A percentile compares a stretch with the other conserved stretches of the same genome.
These are phyloP conservation scores for Semibalanus balanoides DNA, from an alignment of 1,140 invertebrate genomes.

Conservation along the genomic window DNA sequence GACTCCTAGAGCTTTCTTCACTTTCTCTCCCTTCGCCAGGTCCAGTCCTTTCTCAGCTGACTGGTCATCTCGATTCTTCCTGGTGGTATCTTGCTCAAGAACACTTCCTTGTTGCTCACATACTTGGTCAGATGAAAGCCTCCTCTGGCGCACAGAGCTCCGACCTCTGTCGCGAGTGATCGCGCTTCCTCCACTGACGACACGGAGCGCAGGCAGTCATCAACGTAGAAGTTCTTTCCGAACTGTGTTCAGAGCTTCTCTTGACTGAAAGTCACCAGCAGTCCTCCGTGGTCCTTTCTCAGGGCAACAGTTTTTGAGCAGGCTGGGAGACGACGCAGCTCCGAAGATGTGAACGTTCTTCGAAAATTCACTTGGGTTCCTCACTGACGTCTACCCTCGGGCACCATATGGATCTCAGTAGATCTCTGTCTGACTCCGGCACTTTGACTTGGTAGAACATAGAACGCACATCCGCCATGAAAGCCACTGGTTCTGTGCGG, in stretches of 20 bases:
- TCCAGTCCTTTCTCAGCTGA: too few relatives aligned
- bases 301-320: background rate
- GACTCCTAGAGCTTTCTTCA: background rate
- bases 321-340: background rate
- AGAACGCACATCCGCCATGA: conserved; percentile 22
- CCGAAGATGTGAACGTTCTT: conserved; percentile 6
- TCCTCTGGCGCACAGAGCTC: background rate
- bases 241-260: background rate
- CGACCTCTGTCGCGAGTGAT: too few relatives aligned
- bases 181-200: background rate
- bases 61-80: background rate
- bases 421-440: background rate
- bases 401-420: background rate
- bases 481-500: conserved; percentile 19
- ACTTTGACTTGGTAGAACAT: conserved; percentile 23
- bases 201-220: background rate
- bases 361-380: background rate
- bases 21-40: background rate
- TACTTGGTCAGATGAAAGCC: background rate
- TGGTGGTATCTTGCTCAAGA: background rate
- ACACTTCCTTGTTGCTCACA: background rate
- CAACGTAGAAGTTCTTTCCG: background rate
- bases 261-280: too few relatives aligned
- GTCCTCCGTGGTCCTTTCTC: background rate
- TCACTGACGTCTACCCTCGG: background rate